phyloP scores from a whole-genome alignment of 2,888 invertebrate species.

The Hirtodrosophila duncani region DNA sequence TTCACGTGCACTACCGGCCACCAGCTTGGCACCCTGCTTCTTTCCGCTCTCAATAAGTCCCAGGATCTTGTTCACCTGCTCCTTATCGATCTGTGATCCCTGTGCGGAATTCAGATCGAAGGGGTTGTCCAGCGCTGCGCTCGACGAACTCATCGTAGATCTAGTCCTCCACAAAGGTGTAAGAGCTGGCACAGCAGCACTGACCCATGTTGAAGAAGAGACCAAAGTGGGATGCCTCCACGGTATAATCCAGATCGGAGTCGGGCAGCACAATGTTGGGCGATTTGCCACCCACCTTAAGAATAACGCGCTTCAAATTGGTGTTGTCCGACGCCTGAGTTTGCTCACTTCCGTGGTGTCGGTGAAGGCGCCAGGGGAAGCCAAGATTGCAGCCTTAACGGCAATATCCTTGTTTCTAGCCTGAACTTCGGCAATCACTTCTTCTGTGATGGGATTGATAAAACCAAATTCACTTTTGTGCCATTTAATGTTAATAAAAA shows the following conservation, averaged over 20 bases:
- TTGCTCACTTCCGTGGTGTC: conserved; percentile 93
- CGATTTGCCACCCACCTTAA: conserved; percentile 96
- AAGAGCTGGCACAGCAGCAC: conserved; percentile 94
- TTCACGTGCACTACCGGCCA: conserved; percentile 85
- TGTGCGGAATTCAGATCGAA: conserved; percentile 89
- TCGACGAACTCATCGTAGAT: conserved; percentile 96
- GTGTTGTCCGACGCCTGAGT: conserved; percentile 84
- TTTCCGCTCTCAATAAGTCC: conserved; percentile 88
- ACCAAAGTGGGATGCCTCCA: conserved; percentile 89
- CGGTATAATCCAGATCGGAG: conserved; percentile 88
- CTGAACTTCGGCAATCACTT: too few species aligned
- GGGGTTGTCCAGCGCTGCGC: conserved; percentile 91
- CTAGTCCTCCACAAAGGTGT: conserved; percentile 92
- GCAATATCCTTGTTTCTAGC: too few species aligned
- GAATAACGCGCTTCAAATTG: conserved; percentile 90
- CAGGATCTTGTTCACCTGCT: conserved; percentile 91
- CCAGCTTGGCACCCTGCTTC: conserved; percentile 89
- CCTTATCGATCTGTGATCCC: conserved; percentile 93
- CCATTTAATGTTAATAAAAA: too few species aligned
- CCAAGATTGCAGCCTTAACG: too few species aligned
- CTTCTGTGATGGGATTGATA: too few species aligned
- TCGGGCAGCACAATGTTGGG: conserved; percentile 94
- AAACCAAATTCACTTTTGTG: too few species aligned
- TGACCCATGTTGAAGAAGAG: conserved; percentile 97
- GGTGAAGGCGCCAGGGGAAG: too few species aligned